These are phyloP conservation scores for Ostrea edulis DNA, from an alignment of 1,140 invertebrate species.

Conservation along the genomic window DNA sequence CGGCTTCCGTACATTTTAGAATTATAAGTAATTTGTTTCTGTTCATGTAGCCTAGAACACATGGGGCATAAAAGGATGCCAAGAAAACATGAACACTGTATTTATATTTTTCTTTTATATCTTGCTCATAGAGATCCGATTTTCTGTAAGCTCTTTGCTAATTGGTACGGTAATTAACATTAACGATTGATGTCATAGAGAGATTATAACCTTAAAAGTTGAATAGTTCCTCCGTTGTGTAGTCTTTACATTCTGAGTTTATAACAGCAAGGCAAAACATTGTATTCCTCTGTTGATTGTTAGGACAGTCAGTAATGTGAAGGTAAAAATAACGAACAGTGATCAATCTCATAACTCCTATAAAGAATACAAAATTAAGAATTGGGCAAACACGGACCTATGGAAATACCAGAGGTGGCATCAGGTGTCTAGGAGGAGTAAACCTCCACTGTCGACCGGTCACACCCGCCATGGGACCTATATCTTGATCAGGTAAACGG, in stretches of 20 bases:
- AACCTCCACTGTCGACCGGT: no score
- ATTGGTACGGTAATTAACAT: not conserved
- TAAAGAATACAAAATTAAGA: no score
- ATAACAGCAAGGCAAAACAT: not conserved
- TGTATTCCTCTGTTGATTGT: not conserved
- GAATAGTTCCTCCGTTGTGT: constrained; percentile 1
- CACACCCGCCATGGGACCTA: no score
- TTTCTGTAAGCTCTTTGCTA: not conserved
- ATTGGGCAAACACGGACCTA: no score
- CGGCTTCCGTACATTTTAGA: no score
- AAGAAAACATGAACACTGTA: not conserved
- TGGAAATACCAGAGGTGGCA: no score
- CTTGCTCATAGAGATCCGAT: not conserved
- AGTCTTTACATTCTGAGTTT: constrained; percentile 13
- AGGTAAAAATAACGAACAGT: no score
- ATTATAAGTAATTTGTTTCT: not conserved
- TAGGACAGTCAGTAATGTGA: not conserved
- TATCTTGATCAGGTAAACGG: no score
- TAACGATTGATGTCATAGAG: not conserved
- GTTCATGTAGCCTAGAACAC: not conserved
- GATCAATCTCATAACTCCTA: no score
- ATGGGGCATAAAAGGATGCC: not conserved
- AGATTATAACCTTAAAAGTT: not conserved
- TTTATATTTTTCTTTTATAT: not conserved
- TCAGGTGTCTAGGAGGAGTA: no score